phyloP scores from a whole-genome alignment of 2,113 vertebrate genomes.

The Polypterus bichir region DNA sequence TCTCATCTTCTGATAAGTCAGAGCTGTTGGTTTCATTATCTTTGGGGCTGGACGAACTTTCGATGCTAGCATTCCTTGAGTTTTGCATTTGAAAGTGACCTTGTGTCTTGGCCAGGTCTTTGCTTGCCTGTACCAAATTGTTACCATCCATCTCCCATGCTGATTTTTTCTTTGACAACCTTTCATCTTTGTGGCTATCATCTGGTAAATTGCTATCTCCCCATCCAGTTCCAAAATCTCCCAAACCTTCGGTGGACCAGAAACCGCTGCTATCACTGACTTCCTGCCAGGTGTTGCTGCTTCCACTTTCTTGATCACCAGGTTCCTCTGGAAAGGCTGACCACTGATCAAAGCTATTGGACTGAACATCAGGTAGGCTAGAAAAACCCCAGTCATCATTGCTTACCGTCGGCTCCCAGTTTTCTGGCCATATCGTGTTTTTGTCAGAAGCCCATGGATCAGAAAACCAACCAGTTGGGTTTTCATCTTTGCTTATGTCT shows the following conservation, averaged over 20 bases:
- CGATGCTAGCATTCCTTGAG: conserved; percentile 43
- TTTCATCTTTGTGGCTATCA: conserved; percentile 27
- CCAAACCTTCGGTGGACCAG: conserved; percentile 37
- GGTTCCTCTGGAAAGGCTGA: conserved; percentile 35
- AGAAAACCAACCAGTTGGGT: conserved; percentile 26
- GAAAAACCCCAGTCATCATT: conserved; percentile 35
- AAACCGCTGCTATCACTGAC: conserved; percentile 33
- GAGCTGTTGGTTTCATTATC: conserved; percentile 76
- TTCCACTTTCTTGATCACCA: conserved; percentile 27
- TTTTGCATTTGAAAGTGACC: conserved; percentile 34
- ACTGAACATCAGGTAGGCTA: conserved; percentile 30
- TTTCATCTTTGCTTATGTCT: not conserved
- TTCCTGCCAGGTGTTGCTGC: conserved; percentile 38
- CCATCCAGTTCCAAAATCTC: conserved; percentile 27
- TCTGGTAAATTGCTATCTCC: conserved; percentile 24
- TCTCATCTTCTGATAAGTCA: conserved; percentile 93
- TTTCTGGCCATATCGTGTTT: conserved; percentile 34
- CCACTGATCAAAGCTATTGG: conserved; percentile 42
- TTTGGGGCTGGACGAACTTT: conserved; percentile 53
- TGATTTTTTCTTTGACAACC: conserved; percentile 22
- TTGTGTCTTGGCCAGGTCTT: conserved; percentile 32
- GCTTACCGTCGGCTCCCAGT: conserved; percentile 42
- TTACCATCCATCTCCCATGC: conserved; percentile 18
- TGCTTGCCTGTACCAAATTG: conserved; percentile 22
- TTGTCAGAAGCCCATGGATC: conserved; percentile 33